phyloP scores from a whole-genome alignment of 2,113 vertebrate genomes.

The Protobothrops flavoviridis region DNA sequence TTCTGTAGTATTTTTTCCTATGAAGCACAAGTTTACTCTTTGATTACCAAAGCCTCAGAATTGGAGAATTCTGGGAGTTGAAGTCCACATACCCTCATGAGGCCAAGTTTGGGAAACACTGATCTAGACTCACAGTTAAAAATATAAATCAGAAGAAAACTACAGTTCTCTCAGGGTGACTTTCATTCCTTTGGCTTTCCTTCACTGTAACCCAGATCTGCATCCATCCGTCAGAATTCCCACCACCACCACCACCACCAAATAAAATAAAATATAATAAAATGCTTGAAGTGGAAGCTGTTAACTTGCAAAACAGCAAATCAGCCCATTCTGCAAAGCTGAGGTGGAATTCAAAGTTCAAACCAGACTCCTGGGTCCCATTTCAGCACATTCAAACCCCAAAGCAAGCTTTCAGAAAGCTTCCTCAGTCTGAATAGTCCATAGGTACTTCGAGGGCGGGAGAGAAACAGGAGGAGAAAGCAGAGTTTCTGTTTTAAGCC shows the following conservation, averaged over 20 bases:
- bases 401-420: constrained; percentile 12
- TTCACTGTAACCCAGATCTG: background rate
- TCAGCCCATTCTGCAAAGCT: constrained; percentile 25
- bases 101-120: background rate
- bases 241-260: background rate
- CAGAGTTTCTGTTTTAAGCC: constrained; percentile 36
- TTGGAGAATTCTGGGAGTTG: background rate
- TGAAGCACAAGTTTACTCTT: background rate
- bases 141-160: background rate
- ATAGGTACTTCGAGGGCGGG: background rate
- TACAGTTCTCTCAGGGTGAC: background rate
- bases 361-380: constrained; percentile 30
- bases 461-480: constrained; percentile 21
- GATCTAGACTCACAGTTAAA: accelerated
- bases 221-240: background rate
- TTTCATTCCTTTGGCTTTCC: constrained; percentile 1
- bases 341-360: constrained; percentile 2
- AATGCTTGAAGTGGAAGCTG: background rate
- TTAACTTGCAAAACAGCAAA: background rate
- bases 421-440: background rate
- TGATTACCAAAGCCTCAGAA: background rate
- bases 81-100: background rate
- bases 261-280: background rate
- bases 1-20: background rate
- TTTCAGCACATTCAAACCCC: constrained; percentile 27